Percentiles rank a stretch among this genome's conserved stretches.
Conservation (phyloP, 2,888 invertebrate species). For the Helobdella robusta region DNA sequence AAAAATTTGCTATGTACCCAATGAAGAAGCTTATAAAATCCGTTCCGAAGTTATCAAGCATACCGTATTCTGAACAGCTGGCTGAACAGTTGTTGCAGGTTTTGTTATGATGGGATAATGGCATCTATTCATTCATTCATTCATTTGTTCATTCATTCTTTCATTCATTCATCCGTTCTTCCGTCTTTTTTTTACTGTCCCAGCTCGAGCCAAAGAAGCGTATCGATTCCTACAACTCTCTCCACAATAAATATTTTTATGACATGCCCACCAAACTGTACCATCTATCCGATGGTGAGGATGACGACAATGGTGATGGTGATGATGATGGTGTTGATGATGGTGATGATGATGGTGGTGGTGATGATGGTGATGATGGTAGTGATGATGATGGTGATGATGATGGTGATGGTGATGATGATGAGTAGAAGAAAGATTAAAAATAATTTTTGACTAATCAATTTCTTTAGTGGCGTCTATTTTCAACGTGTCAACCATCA, state of each 20-base stretch:
- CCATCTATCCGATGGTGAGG: conserved; percentile 14
- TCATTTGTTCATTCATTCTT: too few relatives aligned
- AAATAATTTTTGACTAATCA: not conserved
- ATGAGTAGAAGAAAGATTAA: conserved; percentile 7
- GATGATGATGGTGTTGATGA: conserved; percentile 23
- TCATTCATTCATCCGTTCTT: too few relatives aligned
- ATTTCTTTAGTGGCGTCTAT: conserved; percentile 88
- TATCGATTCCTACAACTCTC: not conserved
- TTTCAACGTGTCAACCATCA: conserved; percentile 85
- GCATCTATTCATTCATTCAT: too few relatives aligned
- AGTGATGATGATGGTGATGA: conserved; percentile 10
- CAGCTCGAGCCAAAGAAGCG: conserved; percentile 19
- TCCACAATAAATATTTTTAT: conserved; percentile 23
- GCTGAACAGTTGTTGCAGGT: conserved; percentile 15
- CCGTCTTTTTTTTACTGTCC: too few relatives aligned
- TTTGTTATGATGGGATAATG: not conserved
- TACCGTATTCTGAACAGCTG: conserved; percentile 16
- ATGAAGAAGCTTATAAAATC: conserved; percentile 3
- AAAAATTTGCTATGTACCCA: not conserved
- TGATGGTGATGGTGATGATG: conserved; percentile 12
- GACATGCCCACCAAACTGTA: conserved; percentile 22
- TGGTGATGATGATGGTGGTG: conserved; percentile 14
- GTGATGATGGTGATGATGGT: conserved; percentile 10
- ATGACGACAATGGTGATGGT: conserved; percentile 20
- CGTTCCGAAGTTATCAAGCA: conserved; percentile 15